Evolutionary conservation across 1,140 invertebrate genomes (phyloP).

Genomic region (Mercenaria mercenaria): DNA sequence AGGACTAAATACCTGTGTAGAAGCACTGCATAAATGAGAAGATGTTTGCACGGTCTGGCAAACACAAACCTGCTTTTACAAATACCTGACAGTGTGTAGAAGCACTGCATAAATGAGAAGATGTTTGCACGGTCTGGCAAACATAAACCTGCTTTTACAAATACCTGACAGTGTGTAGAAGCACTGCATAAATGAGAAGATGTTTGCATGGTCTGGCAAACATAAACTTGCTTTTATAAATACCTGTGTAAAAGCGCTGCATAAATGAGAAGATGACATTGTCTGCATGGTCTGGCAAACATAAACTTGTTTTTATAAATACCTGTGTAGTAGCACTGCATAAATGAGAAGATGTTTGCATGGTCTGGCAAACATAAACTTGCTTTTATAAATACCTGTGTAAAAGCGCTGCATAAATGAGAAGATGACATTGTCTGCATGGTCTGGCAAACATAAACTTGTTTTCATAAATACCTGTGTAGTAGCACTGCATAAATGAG

Average conservation of each 20-base stretch:
- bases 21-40: too few relatives aligned
- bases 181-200: too few relatives aligned
- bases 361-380: too few relatives aligned
- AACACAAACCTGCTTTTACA: too few relatives aligned
- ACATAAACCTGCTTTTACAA: background rate
- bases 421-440: conserved; percentile 81
- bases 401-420: conserved; percentile 82
- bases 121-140: conserved; percentile 80
- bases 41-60: too few relatives aligned
- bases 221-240: too few relatives aligned
- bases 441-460: conserved; percentile 70
- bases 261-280: conserved; percentile 82
- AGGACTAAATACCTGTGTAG: conserved; percentile 78
- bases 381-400: too few relatives aligned
- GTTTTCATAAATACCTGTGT: conserved; percentile 74
- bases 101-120: conserved; percentile 82
- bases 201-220: too few relatives aligned
- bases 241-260: too few relatives aligned
- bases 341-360: too few relatives aligned
- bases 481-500: too few relatives aligned
- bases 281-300: conserved; percentile 79
- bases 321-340: conserved; percentile 73
- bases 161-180: conserved; percentile 70
- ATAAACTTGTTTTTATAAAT: background rate
- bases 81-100: too few relatives aligned